Evolutionary conservation across 2,888 invertebrate species (phyloP), one percentile per base, ranked within the genome.

Genomic region (Troides oblongomaculatus): DNA sequence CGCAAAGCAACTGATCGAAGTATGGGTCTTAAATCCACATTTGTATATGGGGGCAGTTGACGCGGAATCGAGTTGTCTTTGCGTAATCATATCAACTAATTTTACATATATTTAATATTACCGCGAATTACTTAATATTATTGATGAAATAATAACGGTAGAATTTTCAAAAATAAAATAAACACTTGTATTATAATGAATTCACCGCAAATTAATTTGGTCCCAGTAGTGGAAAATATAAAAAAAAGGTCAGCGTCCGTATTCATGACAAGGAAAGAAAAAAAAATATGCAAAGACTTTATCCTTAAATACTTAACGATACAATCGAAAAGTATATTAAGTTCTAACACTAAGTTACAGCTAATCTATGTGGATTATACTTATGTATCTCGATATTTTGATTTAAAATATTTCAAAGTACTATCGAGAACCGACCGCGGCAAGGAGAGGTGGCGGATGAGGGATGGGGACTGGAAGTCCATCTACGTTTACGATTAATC

Each of bases 321-420:
- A 59, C 39, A 56, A 53, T 53, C 36, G n/a, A 18, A 56, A 64
- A 17, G 56, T 60, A 56, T 12, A 43, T 18, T 60, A 57, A 50
- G 62, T 58, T 58, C 58, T 59, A 62, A 62, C 36, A 62, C 50
- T 70, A 70, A 59, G 30, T 46, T 70, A 66, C 60, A 70, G 30
- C 66, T 70, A 70, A 59, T 70, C 8, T n/a, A 53, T 66, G 66
- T 66, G 66, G 64, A 60, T 53, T 18, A n/a, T 66, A 53, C n/a
- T 70, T 25, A 30, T 62, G 60, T 70, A 66, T 43, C 59, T 53
- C 63, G 63, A 56, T 66, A 50, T 59, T 62, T 50, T 25, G 66
- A 66, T 25, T 66, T 62, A 66, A 66, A 66, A 58, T 23, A 18
- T 53, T 53, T 53, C 4, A 53, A n/a, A 62, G 66, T 66, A 53